Percentiles rank a stretch among this genome's conserved stretches.
phyloP scores from a whole-genome alignment of 1,140 invertebrate genomes.

The Eurytemora carolleeae region DNA sequence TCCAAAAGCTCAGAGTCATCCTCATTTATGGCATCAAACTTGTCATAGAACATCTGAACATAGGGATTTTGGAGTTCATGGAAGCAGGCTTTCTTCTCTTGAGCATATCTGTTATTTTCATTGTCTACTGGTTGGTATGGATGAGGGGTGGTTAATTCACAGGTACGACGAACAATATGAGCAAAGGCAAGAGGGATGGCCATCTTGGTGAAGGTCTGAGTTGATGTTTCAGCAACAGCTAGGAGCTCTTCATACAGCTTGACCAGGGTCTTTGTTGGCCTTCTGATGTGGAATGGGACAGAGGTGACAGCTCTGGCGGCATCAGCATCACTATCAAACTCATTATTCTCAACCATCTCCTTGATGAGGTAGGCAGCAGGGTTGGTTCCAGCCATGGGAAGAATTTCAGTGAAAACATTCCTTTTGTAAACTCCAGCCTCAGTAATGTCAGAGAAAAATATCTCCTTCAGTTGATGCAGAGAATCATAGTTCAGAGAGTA shows the following conservation, averaged over 20 bases:
- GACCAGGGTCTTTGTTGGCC: slow-evolving; percentile 1
- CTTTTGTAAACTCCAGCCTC: background rate
- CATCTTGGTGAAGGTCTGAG: slow-evolving; percentile 1
- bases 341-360: slow-evolving; percentile 9
- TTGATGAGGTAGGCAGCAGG: slow-evolving; percentile 9
- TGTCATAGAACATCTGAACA: slow-evolving; percentile 1
- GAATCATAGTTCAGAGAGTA: slow-evolving; percentile 8
- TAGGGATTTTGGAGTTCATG: background rate
- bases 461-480: too few species aligned
- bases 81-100: slow-evolving; percentile 2
- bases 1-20: background rate
- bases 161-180: slow-evolving; percentile 5
- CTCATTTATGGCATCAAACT: background rate
- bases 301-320: slow-evolving; percentile 3
- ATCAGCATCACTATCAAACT: slow-evolving; percentile 9
- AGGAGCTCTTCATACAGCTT: slow-evolving; percentile 1
- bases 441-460: slow-evolving; percentile 4
- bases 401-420: slow-evolving; percentile 7
- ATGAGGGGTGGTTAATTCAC: background rate
- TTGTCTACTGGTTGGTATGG: too few species aligned
- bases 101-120: too few species aligned
- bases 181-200: slow-evolving; percentile 5
- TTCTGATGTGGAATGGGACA: slow-evolving; percentile 10
- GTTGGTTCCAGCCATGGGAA: slow-evolving; percentile 10
- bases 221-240: background rate